Conservation (phyloP, 2,113 vertebrate species). For the Illadopsis cleaveri region DNA sequence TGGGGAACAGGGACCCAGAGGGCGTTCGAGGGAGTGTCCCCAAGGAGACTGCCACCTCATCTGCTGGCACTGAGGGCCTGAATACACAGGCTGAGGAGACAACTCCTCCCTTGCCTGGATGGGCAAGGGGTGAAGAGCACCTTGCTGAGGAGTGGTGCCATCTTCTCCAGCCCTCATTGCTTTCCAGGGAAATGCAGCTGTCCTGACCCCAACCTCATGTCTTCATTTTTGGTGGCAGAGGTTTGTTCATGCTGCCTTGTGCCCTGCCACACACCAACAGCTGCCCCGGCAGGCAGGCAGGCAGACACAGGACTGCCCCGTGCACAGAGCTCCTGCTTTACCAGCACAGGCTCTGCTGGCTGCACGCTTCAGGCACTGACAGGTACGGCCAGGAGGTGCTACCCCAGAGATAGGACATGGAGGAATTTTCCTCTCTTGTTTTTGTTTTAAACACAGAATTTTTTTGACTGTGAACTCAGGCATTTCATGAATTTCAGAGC, state of each 20-base stretch:
- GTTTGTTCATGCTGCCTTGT: not conserved
- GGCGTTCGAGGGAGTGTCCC: not conserved
- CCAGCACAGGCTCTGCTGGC: not conserved
- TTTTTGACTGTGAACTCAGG: not conserved
- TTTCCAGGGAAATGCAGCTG: not conserved
- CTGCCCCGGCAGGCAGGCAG: not conserved
- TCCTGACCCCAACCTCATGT: not conserved
- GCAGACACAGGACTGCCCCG: not conserved
- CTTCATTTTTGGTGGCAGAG: not conserved
- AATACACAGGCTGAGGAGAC: not conserved
- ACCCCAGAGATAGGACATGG: not conserved
- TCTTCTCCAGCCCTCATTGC: not conserved
- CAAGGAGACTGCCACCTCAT: not conserved
- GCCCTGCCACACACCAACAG: not conserved
- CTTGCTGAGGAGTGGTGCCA: not conserved
- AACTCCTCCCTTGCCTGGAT: not conserved
- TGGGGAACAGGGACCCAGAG: not conserved
- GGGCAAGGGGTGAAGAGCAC: not conserved
- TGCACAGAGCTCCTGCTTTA: not conserved
- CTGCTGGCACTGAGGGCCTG: not conserved
- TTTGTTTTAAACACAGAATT: not conserved
- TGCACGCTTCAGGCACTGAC: not conserved
- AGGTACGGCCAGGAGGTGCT: not conserved
- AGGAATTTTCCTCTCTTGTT: not conserved
- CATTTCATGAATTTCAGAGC: not conserved